Base-by-base conservation (phyloP, 2,797 vertebrate species). In the Brotula barbata region DNA sequence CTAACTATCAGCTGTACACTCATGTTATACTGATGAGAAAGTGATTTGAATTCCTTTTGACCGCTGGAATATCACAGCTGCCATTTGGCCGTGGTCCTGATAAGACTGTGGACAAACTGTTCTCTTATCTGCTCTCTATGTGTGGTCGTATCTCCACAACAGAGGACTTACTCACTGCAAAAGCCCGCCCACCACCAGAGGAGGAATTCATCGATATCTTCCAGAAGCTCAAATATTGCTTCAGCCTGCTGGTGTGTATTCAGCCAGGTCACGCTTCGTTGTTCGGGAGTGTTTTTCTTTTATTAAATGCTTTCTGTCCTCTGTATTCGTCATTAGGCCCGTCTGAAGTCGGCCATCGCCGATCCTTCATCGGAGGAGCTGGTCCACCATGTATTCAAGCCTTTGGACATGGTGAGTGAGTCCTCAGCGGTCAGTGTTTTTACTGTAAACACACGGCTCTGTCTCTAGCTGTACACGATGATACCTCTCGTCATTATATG, bases 151-250 rank as follows among this genome's bases (percentile, higher is more conserved):
- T 28, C 20, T 37, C 3, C 36, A 13, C 23, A 49, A 65, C 80
- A 95, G 94, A 93, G 2, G 91, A 93, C 31, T 68, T 94, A 21
- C 89, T 95, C 43, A 80, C 86, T 0, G 68, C 86, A 13, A 89
- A 90, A 59, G 92, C 94, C 39, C 88, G 84, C 6, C 91, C 92
- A 0, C 95, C 95, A 1, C 72, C 81, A 4, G 87, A 93, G 61
- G 91, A 88, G 9, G 93, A 96, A 48, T 97, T 93, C 67, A 48
- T 85, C 0, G 87, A 93, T 3, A 85, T 93, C 67, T 93, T 94
- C 67, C 92, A 93, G 86, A 96, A 96, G 77, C 93, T 95, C 64
- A 97, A 94, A 75, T 97, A 96, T 33, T 90, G 91, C 89, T 94
- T 97, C 86, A 90, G 92, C 64, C 85, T 97, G 16, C 74, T 97